Evolutionary conservation across 2,113 vertebrate species (phyloP).

Genomic region (Stigmatopora nigra): DNA sequence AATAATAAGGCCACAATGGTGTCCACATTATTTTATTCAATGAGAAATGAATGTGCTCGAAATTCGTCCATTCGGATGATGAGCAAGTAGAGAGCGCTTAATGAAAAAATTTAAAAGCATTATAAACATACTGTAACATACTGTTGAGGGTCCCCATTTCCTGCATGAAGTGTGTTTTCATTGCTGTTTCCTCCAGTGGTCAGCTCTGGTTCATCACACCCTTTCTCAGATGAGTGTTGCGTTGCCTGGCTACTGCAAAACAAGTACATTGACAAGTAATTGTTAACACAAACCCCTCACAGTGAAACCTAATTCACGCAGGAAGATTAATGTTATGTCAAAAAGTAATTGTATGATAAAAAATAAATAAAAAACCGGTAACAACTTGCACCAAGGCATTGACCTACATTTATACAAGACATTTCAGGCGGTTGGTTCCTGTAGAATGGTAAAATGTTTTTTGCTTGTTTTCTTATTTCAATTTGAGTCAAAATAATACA

Average conservation of each 20-base stretch:
- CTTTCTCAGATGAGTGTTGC: constrained; percentile 55
- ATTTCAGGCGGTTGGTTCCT: too few relatives aligned
- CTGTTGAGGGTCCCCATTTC: constrained; percentile 54
- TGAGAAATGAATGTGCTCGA: neutral
- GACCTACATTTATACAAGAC: too few relatives aligned
- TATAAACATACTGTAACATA: constrained; percentile 36
- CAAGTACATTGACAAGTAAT: constrained; percentile 25
- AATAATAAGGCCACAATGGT: neutral
- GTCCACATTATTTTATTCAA: neutral
- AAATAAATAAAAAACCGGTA: constrained; percentile 45
- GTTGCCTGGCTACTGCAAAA: constrained; percentile 28
- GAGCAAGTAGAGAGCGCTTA: too few relatives aligned
- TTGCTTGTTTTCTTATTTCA: too few relatives aligned
- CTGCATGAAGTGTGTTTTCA: constrained; percentile 52
- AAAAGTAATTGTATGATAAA: constrained; percentile 32
- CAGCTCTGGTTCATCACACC: constrained; percentile 54
- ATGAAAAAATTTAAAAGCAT: too few relatives aligned
- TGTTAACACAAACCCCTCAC: neutral
- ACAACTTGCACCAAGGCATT: constrained; percentile 29
- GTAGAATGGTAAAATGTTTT: too few relatives aligned
- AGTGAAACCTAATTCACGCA: neutral
- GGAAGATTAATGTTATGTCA: constrained; percentile 23
- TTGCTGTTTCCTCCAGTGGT: constrained; percentile 50
- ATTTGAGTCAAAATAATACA: too few relatives aligned
- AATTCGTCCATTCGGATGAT: neutral